Evolutionary conservation across 1,140 invertebrate species (phyloP).

Genomic region (Scaptomyza hsui): DNA sequence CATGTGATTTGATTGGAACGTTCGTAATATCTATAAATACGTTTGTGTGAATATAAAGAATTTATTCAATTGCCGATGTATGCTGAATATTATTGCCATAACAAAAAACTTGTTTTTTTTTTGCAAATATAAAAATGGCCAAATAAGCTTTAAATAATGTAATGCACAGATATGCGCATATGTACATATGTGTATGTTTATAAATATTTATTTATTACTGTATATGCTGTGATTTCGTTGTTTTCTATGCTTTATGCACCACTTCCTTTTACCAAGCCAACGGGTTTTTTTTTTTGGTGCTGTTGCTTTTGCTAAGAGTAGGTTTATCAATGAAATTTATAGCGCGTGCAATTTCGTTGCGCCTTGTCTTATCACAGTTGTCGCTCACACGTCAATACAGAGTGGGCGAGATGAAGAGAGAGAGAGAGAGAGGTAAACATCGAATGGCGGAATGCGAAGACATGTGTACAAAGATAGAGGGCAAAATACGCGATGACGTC

Average conservation of each 20-base stretch:
- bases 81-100: background rate
- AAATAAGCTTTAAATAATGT: background rate
- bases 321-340: conserved; percentile 66
- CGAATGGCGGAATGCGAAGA: background rate
- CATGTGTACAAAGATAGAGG: conserved; percentile 17
- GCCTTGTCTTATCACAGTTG: conserved; percentile 49
- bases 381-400: conserved; percentile 14
- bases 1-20: conserved; percentile 61
- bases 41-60: conserved; percentile 2
- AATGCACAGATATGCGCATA: background rate
- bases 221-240: conserved; percentile 14
- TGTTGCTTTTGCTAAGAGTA: conserved; percentile 4
- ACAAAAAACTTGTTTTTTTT: conserved; percentile 19
- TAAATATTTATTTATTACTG: background rate
- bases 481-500: conserved; percentile 55
- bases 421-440: background rate
- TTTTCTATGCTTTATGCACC: conserved; percentile 62
- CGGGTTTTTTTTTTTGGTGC: too few species aligned
- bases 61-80: background rate
- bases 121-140: conserved; percentile 2
- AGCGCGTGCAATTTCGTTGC: conserved; percentile 57
- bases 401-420: background rate
- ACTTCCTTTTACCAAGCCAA: conserved; percentile 57
- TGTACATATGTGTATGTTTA: background rate
- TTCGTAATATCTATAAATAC: conserved; percentile 28